Conservation (phyloP, 2,888 invertebrate species). For the Rugalucina vietnamica region DNA sequence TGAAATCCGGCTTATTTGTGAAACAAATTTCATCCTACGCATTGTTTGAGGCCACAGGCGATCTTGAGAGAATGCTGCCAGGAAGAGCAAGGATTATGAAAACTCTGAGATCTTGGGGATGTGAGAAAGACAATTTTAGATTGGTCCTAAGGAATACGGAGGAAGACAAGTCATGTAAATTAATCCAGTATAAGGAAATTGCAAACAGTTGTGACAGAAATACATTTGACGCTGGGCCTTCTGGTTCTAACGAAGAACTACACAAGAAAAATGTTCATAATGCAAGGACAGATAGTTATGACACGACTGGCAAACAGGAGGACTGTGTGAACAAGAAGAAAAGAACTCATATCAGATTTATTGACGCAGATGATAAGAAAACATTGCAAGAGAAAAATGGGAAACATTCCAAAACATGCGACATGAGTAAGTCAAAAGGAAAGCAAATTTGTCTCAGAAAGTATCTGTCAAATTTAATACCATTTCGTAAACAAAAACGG, state of each 20-base stretch:
- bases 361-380: no score
- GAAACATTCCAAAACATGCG: no score
- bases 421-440: neutral
- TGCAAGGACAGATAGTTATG: no score
- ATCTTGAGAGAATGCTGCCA: conserved; percentile 51
- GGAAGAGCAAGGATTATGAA: conserved; percentile 48
- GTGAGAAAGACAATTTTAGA: conserved; percentile 2
- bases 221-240: no score
- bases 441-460: neutral
- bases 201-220: no score
- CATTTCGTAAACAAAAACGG: neutral
- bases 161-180: neutral
- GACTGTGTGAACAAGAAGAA: no score
- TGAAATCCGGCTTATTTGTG: neutral
- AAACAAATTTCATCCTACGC: conserved; percentile 26
- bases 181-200: no score
- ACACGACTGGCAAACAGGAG: no score
- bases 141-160: neutral
- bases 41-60: conserved; percentile 52
- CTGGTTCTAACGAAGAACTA: no score
- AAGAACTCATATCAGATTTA: no score
- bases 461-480: neutral
- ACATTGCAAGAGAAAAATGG: no score
- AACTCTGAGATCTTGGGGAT: conserved; percentile 51
- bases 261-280: no score